Conservation (phyloP, 2,888 invertebrate species). For the Agrotis puta region DNA sequence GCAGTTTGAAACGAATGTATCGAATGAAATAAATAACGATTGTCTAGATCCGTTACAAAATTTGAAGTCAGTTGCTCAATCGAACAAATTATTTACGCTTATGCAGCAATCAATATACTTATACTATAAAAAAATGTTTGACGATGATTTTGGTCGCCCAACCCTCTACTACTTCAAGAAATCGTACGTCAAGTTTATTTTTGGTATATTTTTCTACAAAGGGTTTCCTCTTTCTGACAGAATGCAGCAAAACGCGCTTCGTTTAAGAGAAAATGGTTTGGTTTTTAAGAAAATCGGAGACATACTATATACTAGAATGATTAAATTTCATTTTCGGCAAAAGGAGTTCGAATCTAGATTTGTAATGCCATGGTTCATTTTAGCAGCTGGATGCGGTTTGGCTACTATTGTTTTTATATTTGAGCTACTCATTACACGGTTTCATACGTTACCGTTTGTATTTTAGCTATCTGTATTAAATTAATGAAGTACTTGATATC, state of each 20-base stretch:
- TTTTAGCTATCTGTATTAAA: no score
- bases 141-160: constrained; percentile 35
- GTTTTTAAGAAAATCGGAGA: constrained; percentile 38
- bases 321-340: constrained; percentile 32
- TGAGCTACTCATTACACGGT: constrained; percentile 15
- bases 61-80: constrained; percentile 30
- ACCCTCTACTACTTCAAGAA: constrained; percentile 32
- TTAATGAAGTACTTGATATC: no score
- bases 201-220: constrained; percentile 53
- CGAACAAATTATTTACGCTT: constrained; percentile 23
- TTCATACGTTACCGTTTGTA: no score
- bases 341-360: constrained; percentile 32
- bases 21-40: constrained; percentile 35
- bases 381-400: constrained; percentile 30
- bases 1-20: constrained; percentile 52
- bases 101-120: neutral
- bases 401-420: constrained; percentile 36
- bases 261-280: constrained; percentile 51
- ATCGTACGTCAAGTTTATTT: constrained; percentile 33
- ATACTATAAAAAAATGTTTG: constrained; percentile 21
- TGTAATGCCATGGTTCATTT: constrained; percentile 50
- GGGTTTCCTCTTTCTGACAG: constrained; percentile 51
- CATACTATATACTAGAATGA: constrained; percentile 7
- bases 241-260: constrained; percentile 36
- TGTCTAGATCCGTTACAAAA: constrained; percentile 12